Base-by-base conservation (phyloP, 2,113 vertebrate genomes). In the Gila orcuttii region DNA sequence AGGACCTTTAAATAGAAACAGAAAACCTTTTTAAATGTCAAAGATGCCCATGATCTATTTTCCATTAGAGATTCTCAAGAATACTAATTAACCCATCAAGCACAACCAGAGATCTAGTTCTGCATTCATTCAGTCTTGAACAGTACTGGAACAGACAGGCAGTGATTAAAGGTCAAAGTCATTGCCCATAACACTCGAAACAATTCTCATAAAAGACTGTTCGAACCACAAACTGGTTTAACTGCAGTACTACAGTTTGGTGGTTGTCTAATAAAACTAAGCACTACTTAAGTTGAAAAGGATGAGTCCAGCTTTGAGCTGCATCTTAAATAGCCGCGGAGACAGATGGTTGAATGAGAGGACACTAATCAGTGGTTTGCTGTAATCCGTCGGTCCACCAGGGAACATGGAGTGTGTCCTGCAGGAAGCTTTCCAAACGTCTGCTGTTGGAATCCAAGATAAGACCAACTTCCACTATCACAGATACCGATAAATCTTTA, bases 331-430 rank as follows among this genome's bases (percentile, higher is more conserved):
- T 64, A 66, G 79, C n/a, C 13, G 39, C 31, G 39, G 17, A 81
- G 79, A 81, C 60, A 81, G 79, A 81, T 81, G 79, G 79, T 31
- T 31, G 79, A 66, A 66, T 21, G 45, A 33, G 79, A 64, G 60
- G 59, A 81, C 79, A 52, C 25, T 82, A 69, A 82, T 55, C 62
- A 69, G 62, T 69, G 42, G 62, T 82, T 45, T 64, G n/a, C 36
- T 19, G 42, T 82, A 82, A 82, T 82, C 79, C 45, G 28, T 47
- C 25, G 28, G 60, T 81, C 59, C 59, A 81, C 23, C 36, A 81
- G 79, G 57, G 79, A 81, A 81, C 60, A 81, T 47, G 23, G 23
- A 62, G 60, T 4, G n/a, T 64, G 36, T 66, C 15, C 59, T 66
- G 59, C 42, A 47, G 79, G 60, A 81, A 81, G 79, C 23, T 28